Conservation (phyloP, 92 coral and sea anemone species). For the Actinernus sp. region DNA sequence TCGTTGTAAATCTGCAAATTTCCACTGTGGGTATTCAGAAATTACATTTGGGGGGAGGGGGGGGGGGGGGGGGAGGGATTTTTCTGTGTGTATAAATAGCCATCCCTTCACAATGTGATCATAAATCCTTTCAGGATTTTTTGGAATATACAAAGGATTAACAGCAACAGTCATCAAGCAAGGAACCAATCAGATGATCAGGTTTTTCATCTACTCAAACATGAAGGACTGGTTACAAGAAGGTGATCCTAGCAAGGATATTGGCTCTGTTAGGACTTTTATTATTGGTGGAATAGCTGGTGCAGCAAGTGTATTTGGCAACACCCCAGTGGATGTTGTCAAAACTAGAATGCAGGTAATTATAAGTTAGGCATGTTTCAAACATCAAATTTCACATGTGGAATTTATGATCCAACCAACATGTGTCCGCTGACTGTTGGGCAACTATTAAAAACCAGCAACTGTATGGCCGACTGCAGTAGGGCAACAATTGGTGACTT, state of each 20-base stretch:
- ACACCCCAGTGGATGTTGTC: constrained; percentile 98
- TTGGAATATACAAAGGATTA: constrained; percentile 93
- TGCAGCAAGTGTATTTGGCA: constrained; percentile 99
- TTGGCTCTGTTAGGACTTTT: constrained; percentile 88
- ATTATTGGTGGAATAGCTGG: constrained; percentile 98
- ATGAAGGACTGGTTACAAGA: constrained; percentile 87
- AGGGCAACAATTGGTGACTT: no score
- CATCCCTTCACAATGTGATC: not conserved
- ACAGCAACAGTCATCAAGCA: constrained; percentile 96
- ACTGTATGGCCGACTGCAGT: no score
- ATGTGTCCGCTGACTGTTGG: no score
- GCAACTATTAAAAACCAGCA: no score
- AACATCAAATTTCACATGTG: no score
- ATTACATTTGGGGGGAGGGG: no score
- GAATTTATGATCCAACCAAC: no score
- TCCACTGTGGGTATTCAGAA: no score
- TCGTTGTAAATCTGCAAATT: no score
- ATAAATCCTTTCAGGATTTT: constrained; percentile 50
- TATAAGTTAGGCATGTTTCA: no score
- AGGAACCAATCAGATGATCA: constrained; percentile 97
- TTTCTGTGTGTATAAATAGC: no score
- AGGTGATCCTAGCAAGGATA: constrained; percentile 91
- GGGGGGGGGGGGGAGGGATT: no score
- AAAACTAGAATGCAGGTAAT: constrained; percentile 99
- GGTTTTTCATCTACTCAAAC: constrained; percentile 93